Conservation (phyloP, 2,797 vertebrate genomes). For the Champsocephalus esox region DNA sequence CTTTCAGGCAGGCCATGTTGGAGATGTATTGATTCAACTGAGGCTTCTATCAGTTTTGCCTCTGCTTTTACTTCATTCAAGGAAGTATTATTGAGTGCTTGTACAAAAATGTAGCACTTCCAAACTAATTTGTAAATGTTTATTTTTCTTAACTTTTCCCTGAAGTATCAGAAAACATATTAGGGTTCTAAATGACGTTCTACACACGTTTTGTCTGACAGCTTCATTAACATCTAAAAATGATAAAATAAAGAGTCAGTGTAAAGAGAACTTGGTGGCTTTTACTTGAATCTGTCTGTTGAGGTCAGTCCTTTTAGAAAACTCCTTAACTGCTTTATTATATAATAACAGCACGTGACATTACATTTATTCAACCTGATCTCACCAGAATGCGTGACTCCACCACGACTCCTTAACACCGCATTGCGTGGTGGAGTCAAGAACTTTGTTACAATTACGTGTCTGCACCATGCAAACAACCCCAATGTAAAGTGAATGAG, state of each 20-base stretch:
- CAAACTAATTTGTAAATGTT: constrained; percentile 36
- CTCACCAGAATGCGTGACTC: too few relatives aligned
- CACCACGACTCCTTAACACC: too few relatives aligned
- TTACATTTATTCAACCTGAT: constrained; percentile 42
- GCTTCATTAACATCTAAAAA: constrained; percentile 35
- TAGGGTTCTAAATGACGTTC: constrained; percentile 22
- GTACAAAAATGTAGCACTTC: constrained; percentile 51
- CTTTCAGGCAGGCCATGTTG: constrained; percentile 23
- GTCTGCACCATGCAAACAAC: too few relatives aligned
- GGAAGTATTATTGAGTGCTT: constrained; percentile 36
- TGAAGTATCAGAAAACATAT: constrained; percentile 18
- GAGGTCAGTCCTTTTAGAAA: constrained; percentile 26
- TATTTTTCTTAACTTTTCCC: background rate
- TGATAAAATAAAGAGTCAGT: constrained; percentile 19
- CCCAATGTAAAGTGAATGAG: too few relatives aligned
- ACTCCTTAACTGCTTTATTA: constrained; percentile 4
- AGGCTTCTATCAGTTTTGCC: constrained; percentile 50
- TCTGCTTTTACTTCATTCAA: constrained; percentile 57
- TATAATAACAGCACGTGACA: constrained; percentile 20
- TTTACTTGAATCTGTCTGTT: constrained; percentile 41
- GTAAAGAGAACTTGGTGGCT: constrained; percentile 18
- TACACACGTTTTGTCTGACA: constrained; percentile 21
- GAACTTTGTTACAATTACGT: too few relatives aligned
- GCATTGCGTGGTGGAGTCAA: too few relatives aligned
- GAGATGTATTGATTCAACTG: constrained; percentile 56